phyloP scores from a whole-genome alignment of 2,113 vertebrate species.

The Elanoides forficatus region DNA sequence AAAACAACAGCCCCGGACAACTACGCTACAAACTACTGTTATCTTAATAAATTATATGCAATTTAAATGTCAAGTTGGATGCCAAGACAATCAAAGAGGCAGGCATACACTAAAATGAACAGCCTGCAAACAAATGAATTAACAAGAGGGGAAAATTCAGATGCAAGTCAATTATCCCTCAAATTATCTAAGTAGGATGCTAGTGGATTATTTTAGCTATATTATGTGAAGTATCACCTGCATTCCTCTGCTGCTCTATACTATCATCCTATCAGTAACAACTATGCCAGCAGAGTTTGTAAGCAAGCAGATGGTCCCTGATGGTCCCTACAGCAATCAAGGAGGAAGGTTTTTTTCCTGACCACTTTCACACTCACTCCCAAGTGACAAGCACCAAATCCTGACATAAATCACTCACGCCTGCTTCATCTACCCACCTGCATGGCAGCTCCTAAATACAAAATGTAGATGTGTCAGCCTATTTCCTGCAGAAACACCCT shows the following conservation, averaged over 20 bases:
- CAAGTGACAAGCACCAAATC: constrained; percentile 43
- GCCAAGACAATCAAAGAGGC: not conserved
- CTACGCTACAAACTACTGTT: not conserved
- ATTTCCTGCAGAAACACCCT: not conserved
- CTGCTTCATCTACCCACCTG: constrained; percentile 51
- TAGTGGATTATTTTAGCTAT: not conserved
- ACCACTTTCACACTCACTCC: constrained; percentile 51
- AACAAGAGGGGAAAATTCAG: not conserved
- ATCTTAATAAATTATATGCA: not conserved
- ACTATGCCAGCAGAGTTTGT: not conserved
- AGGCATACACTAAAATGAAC: not conserved
- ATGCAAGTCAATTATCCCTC: not conserved
- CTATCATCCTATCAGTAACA: not conserved
- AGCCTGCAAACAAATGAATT: not conserved
- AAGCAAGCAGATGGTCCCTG: constrained; percentile 42
- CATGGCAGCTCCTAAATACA: not conserved
- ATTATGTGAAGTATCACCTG: not conserved
- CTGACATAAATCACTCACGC: constrained; percentile 46
- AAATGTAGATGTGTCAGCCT: not conserved
- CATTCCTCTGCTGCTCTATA: not conserved
- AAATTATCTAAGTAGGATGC: not conserved
- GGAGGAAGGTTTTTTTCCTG: constrained; percentile 16
- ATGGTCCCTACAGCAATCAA: constrained; percentile 11
- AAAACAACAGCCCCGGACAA: not conserved
- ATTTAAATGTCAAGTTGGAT: not conserved